Evolutionary conservation across 2,113 vertebrate genomes (phyloP).

Genomic region (Pelecanus crispus): DNA sequence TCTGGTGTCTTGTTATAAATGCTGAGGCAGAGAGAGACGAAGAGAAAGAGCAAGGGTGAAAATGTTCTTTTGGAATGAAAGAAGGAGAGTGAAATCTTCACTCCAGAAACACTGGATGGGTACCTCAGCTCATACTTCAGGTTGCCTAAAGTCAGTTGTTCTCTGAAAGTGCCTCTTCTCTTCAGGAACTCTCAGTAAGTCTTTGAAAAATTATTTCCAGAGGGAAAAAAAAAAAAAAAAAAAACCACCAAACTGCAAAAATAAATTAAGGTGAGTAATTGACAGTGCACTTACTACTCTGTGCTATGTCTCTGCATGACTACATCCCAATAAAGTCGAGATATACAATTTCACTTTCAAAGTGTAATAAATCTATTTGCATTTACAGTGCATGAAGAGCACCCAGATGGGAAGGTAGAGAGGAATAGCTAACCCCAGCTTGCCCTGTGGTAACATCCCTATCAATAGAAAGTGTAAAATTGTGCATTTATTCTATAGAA

Average conservation of each 20-base stretch:
- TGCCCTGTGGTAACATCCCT: neutral
- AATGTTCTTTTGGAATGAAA: neutral
- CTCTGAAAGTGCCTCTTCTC: neutral
- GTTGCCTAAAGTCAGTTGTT: neutral
- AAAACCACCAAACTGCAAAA: neutral
- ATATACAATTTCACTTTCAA: neutral
- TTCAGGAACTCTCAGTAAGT: neutral
- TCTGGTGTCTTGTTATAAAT: neutral
- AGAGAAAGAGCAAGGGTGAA: neutral
- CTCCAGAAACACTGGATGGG: neutral
- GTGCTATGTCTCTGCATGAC: neutral
- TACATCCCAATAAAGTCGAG: neutral
- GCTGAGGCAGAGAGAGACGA: neutral
- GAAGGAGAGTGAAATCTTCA: neutral
- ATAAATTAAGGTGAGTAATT: neutral
- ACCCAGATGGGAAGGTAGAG: neutral
- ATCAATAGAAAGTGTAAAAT: neutral
- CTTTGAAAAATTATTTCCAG: neutral
- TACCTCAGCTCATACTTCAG: neutral
- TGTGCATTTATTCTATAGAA: neutral
- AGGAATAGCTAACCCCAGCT: neutral
- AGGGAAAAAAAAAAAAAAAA: neutral
- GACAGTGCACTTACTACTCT: neutral
- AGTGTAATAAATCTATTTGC: neutral
- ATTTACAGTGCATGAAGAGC: neutral